Evolutionary conservation across 2,888 invertebrate species (phyloP).

Genomic region (Diplazon laetatorius): DNA sequence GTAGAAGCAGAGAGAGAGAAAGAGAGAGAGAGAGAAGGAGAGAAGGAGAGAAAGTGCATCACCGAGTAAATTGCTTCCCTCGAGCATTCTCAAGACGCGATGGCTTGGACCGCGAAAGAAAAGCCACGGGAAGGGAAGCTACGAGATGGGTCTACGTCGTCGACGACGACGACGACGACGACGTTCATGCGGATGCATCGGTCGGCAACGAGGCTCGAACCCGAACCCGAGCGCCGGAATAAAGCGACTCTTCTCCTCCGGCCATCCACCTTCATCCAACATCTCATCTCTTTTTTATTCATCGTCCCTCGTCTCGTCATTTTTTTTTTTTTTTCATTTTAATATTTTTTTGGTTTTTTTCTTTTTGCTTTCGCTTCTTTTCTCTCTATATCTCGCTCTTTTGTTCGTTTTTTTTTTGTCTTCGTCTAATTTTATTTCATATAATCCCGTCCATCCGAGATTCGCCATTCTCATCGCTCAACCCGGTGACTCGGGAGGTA

Average conservation of each 20-base stretch:
- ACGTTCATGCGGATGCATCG: slow-evolving; percentile 7
- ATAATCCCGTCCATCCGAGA: slow-evolving; percentile 16
- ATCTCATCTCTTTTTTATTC: background rate
- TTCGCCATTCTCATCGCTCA: slow-evolving; percentile 15
- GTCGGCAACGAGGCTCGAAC: slow-evolving; percentile 10
- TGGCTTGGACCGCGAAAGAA: slow-evolving; percentile 48
- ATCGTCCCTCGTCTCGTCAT: background rate
- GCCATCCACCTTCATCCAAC: background rate
- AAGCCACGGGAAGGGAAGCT: slow-evolving; percentile 31
- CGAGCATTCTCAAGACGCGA: slow-evolving; percentile 45
- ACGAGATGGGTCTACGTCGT: slow-evolving; percentile 3
- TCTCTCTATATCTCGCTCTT: background rate
- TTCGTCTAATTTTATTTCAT: slow-evolving; percentile 6
- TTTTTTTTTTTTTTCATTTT: background rate
- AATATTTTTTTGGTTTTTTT: background rate
- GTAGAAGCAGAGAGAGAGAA: slow-evolving; percentile 14
- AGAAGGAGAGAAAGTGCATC: slow-evolving; percentile 22
- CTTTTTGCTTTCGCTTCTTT: background rate
- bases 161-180: no score
- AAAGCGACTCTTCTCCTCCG: slow-evolving; percentile 7
- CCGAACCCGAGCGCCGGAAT: slow-evolving; percentile 44
- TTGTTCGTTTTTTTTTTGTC: background rate
- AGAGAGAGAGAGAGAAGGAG: background rate
- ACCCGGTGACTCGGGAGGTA: background rate
- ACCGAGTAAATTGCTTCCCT: slow-evolving; percentile 59